Base-by-base conservation (phyloP, 2,113 vertebrate species). In the Epinephelus moara region DNA sequence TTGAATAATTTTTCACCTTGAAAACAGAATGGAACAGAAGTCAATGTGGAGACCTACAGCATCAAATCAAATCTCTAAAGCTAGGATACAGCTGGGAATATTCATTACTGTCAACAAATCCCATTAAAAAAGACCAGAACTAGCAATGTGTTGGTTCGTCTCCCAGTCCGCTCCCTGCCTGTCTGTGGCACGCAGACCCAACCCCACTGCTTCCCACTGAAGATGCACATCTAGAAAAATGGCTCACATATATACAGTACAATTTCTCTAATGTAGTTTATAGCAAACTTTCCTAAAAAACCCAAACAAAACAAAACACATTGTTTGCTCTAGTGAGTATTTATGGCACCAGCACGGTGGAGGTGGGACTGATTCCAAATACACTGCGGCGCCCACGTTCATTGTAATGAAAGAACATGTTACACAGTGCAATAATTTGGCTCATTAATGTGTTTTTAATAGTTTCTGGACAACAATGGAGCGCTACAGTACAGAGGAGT, bases 1-100 rank as follows among this genome's bases (percentile, higher is more conserved):
- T 92, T 94, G 90, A 93, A 93, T 77, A 87, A 94, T 95, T 91
- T 94, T 93, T 96, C 94, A 96, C 93, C 81, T 90, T 89, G 92
- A 94, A 86, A 91, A 72, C 75, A 72, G 15, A 81, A 88, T 95
- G 86, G 30, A 4, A 30, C 30, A 30, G 30, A 30, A 94, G 93
- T 93, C 92, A 94, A 62, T 92, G 87, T 83, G 50, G 2, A 71
- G 12, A 13, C 5, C 49, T 9, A 4, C 47, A 66, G 50, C 53
- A 27, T 37, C 27, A 49, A 69, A 40, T 67, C 55, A 79, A 0
- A 13, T 77, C 53, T 49, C 23, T 27, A 69, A 6, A 5, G 40
- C 14, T 18, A 47, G 21, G 59, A n/a, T 6, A 40, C 0, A 9
- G 27, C 13, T 30, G 23, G 2, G 0, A 4, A 49, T 23, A 61